Percentiles rank a stretch among this genome's conserved stretches.
These are phyloP conservation scores for Andrena bicolor DNA, from an alignment of 2,888 invertebrate genomes.

Conservation along the genomic window DNA sequence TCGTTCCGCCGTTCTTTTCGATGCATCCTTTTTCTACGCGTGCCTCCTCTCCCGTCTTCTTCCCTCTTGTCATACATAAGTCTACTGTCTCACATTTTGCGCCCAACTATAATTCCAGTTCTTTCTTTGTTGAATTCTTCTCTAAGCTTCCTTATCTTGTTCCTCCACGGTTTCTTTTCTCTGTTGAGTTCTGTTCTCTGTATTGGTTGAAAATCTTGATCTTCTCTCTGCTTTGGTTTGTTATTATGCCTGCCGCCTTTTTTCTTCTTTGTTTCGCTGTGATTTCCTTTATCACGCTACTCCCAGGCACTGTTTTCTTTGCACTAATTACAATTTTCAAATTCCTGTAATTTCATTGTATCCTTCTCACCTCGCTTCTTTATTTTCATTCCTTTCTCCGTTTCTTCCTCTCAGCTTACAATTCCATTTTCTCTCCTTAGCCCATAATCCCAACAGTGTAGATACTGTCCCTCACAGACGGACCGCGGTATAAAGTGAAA, in stretches of 20 bases:
- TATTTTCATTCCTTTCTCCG: not conserved
- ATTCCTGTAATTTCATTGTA: not conserved
- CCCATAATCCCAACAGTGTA: not conserved
- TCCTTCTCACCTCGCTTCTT: not conserved
- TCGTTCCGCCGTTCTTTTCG: conserved; percentile 29
- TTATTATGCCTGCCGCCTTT: not conserved
- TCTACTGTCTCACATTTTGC: not conserved
- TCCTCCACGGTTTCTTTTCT: not conserved
- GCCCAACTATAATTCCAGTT: not conserved
- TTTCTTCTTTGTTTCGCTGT: not conserved
- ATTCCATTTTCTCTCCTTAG: conserved; percentile 1
- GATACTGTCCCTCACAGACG: not conserved
- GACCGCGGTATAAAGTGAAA: not conserved
- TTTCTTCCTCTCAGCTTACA: not conserved
- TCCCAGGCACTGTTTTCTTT: not conserved
- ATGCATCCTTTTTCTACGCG: conserved; percentile 6
- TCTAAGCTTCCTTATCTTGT: not conserved
- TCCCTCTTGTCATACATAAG: not conserved
- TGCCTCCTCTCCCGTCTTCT: not conserved
- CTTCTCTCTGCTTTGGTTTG: no score
- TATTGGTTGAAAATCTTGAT: no score
- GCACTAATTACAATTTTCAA: not conserved
- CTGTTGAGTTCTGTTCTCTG: not conserved
- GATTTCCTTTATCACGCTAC: not conserved
- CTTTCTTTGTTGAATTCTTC: not conserved